Conservation (phyloP, 1,140 invertebrate species). For the Aradophagus sp. region DNA sequence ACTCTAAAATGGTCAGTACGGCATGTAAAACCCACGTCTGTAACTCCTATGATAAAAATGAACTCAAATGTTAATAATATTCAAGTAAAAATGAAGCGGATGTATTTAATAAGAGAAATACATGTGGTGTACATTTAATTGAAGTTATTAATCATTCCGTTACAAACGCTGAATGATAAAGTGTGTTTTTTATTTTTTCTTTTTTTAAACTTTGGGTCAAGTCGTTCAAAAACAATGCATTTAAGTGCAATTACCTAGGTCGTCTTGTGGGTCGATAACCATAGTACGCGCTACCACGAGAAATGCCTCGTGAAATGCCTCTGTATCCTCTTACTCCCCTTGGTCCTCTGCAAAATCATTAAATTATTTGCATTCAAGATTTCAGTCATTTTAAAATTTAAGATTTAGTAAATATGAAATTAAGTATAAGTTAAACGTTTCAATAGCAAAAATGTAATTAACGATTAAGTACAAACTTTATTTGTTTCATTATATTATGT, state of each 20-base stretch:
- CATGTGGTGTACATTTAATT: constrained; percentile 53
- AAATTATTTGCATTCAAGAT: too few relatives aligned
- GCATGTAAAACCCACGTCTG: constrained; percentile 73
- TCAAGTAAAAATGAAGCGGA: constrained; percentile 24
- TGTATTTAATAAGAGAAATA: constrained; percentile 64
- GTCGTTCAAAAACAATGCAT: constrained; percentile 31
- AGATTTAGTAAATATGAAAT: too few relatives aligned
- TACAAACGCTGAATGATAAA: constrained; percentile 30
- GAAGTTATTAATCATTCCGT: constrained; percentile 11
- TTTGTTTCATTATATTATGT: too few relatives aligned
- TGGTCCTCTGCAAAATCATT: constrained; percentile 75
- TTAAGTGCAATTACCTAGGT: constrained; percentile 77
- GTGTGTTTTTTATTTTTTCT: too few relatives aligned
- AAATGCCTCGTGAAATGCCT: constrained; percentile 76
- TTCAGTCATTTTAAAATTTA: too few relatives aligned
- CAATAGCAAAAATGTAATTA: too few relatives aligned
- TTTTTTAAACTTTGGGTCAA: constrained; percentile 27
- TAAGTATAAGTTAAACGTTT: too few relatives aligned
- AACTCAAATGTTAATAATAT: constrained; percentile 40
- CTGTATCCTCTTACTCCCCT: constrained; percentile 80
- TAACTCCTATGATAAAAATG: constrained; percentile 65
- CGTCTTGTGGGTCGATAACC: constrained; percentile 82
- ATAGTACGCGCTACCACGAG: constrained; percentile 79
- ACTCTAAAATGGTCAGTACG: constrained; percentile 72
- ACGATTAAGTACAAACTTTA: too few relatives aligned